These are phyloP conservation scores for Stomorhina lunata DNA, from an alignment of 2,888 invertebrate species.

Conservation along the genomic window DNA sequence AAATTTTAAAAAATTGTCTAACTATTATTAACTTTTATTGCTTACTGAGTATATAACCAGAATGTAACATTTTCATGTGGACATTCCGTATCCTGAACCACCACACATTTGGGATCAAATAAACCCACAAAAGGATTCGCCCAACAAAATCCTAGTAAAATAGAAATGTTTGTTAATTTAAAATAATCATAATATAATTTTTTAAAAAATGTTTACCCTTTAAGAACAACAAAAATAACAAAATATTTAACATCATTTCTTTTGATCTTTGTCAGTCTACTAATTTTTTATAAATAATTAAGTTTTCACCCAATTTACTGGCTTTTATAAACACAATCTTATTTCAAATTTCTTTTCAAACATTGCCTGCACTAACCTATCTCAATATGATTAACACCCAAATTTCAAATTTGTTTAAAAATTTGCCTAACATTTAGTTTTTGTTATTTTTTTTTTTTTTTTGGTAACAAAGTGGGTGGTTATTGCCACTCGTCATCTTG, in stretches of 20 bases:
- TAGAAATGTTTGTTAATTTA: neutral
- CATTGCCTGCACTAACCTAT: constrained; percentile 18
- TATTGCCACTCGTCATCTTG: constrained; percentile 4
- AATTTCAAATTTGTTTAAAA: constrained; percentile 31
- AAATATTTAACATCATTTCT: constrained; percentile 19
- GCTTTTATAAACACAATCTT: constrained; percentile 44
- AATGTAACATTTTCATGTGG: constrained; percentile 84
- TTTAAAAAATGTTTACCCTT: constrained; percentile 25
- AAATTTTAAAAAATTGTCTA: neutral
- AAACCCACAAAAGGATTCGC: constrained; percentile 70
- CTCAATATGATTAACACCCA: neutral
- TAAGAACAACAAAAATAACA: constrained; percentile 33
- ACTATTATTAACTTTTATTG: neutral
- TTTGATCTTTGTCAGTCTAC: constrained; percentile 6
- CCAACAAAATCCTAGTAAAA: neutral
- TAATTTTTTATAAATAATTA: constrained; percentile 11
- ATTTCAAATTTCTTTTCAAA: neutral
- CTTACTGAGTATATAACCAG: constrained; percentile 84
- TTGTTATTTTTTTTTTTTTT: neutral
- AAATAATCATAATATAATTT: neutral
- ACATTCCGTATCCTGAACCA: constrained; percentile 75
- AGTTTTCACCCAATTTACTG: neutral
- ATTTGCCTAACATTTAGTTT: neutral
- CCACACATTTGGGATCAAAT: constrained; percentile 70
- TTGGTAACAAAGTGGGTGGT: constrained; percentile 15